Evolutionary conservation across 1,140 invertebrate genomes (phyloP).

Genomic region (Drosophila tani): DNA sequence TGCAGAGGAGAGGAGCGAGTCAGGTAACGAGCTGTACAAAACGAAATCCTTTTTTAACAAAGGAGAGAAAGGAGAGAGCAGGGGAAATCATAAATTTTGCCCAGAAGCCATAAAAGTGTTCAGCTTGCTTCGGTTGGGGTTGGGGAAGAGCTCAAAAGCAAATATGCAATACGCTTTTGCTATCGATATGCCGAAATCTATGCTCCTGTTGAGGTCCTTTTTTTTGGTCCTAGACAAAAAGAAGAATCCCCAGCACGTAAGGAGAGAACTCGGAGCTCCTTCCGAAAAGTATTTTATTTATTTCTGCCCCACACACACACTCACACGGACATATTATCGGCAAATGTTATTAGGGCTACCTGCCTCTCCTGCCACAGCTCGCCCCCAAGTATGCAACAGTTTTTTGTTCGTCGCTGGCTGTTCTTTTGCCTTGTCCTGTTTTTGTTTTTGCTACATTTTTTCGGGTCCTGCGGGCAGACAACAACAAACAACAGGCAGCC

Average conservation of each 20-base stretch:
- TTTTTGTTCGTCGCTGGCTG: conserved; percentile 48
- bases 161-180: conserved; percentile 63
- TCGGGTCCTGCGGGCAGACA: conserved; percentile 45
- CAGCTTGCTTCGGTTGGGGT: conserved; percentile 18
- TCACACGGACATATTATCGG: conserved; percentile 38
- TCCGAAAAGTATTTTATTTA: conserved; percentile 42
- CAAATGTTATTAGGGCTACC: conserved; percentile 71
- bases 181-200: conserved; percentile 80
- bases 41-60: conserved; percentile 78
- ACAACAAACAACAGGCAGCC: conserved; percentile 64
- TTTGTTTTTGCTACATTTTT: conserved; percentile 19
- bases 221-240: conserved; percentile 44
- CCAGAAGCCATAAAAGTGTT: conserved; percentile 78
- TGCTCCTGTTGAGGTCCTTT: conserved; percentile 21
- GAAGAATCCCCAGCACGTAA: conserved; percentile 39
- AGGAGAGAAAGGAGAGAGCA: conserved; percentile 35
- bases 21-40: conserved; percentile 65
- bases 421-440: conserved; percentile 10
- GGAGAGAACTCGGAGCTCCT: conserved; percentile 34
- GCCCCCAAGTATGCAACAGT: conserved; percentile 77
- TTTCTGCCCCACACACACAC: conserved; percentile 25
- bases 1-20: background rate
- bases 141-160: conserved; percentile 43
- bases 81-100: conserved; percentile 80
- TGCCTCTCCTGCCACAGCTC: background rate